Conservation (phyloP, 2,888 invertebrate species). For the Orthonevra nobilis region DNA sequence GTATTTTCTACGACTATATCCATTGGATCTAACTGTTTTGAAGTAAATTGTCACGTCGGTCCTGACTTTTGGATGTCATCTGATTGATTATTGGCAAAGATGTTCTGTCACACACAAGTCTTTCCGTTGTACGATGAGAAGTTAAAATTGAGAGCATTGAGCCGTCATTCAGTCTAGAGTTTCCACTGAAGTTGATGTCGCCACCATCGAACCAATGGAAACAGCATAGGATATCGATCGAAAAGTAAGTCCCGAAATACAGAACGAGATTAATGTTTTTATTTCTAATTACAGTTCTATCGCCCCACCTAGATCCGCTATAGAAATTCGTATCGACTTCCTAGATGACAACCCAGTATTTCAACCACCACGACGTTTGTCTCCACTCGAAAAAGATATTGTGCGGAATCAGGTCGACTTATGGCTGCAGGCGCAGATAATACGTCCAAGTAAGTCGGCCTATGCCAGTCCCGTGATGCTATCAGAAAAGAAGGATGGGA, state of each 20-base stretch:
- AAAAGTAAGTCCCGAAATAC: background rate
- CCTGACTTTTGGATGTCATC: too few relatives aligned
- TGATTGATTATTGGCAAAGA: too few relatives aligned
- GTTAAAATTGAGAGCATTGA: background rate
- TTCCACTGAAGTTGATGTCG: background rate
- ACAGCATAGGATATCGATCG: background rate
- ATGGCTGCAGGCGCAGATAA: background rate
- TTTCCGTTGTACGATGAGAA: too few relatives aligned
- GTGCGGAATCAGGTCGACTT: background rate
- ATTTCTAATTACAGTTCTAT: slow-evolving; percentile 74
- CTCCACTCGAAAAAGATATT: background rate
- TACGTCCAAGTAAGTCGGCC: background rate
- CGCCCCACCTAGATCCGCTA: background rate
- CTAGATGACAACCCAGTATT: slow-evolving; percentile 6
- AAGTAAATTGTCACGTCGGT: too few relatives aligned
- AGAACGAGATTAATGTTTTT: background rate
- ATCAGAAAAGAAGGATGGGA: too few relatives aligned
- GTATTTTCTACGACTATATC: too few relatives aligned
- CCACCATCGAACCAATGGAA: background rate
- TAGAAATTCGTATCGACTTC: background rate
- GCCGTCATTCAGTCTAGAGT: background rate
- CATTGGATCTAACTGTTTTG: too few relatives aligned
- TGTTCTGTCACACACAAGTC: too few relatives aligned
- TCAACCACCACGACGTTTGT: slow-evolving; percentile 4
- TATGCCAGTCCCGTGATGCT: background rate